Evolutionary conservation across 2,113 vertebrate genomes (phyloP).

Genomic region (Crotalus helleri): DNA sequence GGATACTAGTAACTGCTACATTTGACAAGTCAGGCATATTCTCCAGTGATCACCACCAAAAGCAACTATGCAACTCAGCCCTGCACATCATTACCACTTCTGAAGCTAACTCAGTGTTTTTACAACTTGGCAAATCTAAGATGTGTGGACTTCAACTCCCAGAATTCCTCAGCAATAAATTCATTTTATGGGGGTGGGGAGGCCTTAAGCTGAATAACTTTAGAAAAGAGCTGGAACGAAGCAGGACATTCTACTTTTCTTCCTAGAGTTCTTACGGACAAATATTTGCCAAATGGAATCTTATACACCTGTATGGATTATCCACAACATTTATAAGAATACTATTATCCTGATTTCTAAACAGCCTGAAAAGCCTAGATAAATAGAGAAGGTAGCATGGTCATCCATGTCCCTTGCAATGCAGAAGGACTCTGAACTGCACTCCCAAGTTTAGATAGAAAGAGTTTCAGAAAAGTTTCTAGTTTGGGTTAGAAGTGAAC

Average conservation of each 20-base stretch:
- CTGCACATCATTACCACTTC: neutral
- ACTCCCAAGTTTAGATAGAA: neutral
- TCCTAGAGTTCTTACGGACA: neutral
- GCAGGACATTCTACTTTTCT: neutral
- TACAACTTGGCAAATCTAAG: neutral
- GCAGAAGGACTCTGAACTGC: neutral
- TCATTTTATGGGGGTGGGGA: neutral
- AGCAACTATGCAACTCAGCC: neutral
- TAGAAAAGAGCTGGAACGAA: neutral
- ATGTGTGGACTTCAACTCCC: neutral
- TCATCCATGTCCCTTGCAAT: neutral
- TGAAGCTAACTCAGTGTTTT: neutral
- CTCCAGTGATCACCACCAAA: neutral
- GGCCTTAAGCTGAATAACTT: neutral
- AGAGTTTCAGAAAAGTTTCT: neutral
- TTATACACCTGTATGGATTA: neutral
- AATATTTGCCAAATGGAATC: neutral
- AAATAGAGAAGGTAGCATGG: neutral
- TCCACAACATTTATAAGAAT: neutral
- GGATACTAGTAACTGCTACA: neutral
- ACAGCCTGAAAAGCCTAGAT: neutral
- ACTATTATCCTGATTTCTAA: neutral
- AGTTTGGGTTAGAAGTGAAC: neutral
- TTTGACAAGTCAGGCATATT: neutral
- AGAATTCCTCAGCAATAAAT: neutral